Evolutionary conservation across 2,888 invertebrate species (phyloP).

Genomic region (Dynastes hyllus): DNA sequence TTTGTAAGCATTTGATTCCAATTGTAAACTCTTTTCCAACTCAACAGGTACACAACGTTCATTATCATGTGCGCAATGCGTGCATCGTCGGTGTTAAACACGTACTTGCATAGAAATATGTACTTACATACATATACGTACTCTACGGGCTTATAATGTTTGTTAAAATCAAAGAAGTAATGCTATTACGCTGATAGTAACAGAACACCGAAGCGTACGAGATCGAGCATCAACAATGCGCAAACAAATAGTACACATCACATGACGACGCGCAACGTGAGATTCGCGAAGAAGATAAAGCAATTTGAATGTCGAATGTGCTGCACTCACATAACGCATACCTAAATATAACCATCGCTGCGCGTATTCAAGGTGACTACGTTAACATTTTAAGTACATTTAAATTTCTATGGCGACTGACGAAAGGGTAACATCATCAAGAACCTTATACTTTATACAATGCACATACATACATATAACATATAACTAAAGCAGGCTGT

Average conservation of each 20-base stretch:
- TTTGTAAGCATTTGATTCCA: too few relatives aligned
- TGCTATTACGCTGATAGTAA: neutral
- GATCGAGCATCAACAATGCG: slow-evolving; percentile 12
- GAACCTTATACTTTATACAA: too few relatives aligned
- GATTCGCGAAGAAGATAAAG: slow-evolving; percentile 40
- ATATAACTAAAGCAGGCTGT: too few relatives aligned
- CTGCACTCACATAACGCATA: slow-evolving; percentile 43
- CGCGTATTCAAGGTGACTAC: slow-evolving; percentile 41
- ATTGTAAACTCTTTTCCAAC: too few relatives aligned
- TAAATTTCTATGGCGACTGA: slow-evolving; percentile 30
- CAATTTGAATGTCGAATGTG: slow-evolving; percentile 45
- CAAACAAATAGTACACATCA: slow-evolving; percentile 30
- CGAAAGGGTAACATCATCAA: neutral
- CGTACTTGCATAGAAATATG: too few relatives aligned
- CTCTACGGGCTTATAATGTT: too few relatives aligned
- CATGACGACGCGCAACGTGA: slow-evolving; percentile 42
- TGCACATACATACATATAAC: too few relatives aligned
- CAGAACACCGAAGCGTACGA: neutral
- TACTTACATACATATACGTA: too few relatives aligned
- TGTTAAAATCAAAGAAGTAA: neutral
- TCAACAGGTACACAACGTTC: too few relatives aligned
- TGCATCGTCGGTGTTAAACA: too few relatives aligned
- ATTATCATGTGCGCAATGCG: too few relatives aligned
- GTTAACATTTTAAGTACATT: slow-evolving; percentile 42
- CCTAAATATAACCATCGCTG: slow-evolving; percentile 42